Percentiles rank a stretch among this genome's conserved stretches.
phyloP scores from a whole-genome alignment of 2,797 vertebrate species.

The Phoxinus dragarum region DNA sequence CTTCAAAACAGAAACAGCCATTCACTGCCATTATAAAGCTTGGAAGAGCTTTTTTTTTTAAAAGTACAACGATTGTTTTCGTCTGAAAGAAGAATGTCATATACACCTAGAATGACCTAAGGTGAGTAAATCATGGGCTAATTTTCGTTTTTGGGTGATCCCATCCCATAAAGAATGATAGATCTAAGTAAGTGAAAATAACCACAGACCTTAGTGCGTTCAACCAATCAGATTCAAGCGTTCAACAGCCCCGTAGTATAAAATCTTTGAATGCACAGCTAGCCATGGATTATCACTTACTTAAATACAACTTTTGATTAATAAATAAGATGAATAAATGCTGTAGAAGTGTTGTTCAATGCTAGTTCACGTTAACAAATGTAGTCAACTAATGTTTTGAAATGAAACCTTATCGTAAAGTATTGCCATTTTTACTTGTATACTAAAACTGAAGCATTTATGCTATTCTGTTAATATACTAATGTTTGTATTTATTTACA shows the following conservation, averaged over 20 bases:
- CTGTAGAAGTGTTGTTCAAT: neutral
- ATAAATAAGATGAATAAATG: too few species aligned
- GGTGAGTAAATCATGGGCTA: too few species aligned
- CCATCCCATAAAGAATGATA: too few species aligned
- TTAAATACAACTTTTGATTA: neutral
- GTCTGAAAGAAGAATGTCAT: too few species aligned
- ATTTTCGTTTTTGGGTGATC: too few species aligned
- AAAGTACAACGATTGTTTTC: too few species aligned
- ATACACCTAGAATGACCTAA: too few species aligned
- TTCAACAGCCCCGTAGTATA: too few species aligned
- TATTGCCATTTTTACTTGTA: neutral
- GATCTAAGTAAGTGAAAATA: neutral
- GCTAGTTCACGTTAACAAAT: neutral
- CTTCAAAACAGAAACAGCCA: too few species aligned
- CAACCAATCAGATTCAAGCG: too few species aligned
- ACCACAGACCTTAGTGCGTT: neutral
- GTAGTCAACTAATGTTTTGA: neutral
- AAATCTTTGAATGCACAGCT: neutral
- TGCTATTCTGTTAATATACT: neutral
- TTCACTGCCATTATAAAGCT: too few species aligned
- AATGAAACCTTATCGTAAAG: neutral
- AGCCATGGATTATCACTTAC: neutral
- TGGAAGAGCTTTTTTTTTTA: too few species aligned
- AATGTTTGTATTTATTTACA: neutral
- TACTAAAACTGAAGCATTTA: neutral